These are phyloP conservation scores for Pycnomerus fuliginosus DNA, from an alignment of 2,888 invertebrate genomes.

Conservation along the genomic window DNA sequence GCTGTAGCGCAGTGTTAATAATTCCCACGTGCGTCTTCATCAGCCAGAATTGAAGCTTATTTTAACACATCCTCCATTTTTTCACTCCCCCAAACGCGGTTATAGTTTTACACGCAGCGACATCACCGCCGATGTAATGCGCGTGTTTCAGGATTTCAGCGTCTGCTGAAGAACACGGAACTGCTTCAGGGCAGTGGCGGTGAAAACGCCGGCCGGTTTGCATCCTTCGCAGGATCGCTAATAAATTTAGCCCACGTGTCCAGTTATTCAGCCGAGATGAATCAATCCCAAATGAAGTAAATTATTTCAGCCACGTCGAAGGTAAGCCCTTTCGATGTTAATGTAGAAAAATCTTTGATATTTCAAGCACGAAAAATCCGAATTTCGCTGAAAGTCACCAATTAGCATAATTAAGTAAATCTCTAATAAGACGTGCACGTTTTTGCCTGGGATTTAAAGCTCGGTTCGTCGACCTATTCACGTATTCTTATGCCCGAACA, in stretches of 20 bases:
- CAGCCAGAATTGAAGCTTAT: background rate
- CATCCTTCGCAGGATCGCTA: too few species aligned
- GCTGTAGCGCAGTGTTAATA: background rate
- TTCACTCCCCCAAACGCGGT: conserved; percentile 1
- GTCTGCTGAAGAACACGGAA: conserved; percentile 18
- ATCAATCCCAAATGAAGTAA: background rate
- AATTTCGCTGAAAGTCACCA: too few species aligned
- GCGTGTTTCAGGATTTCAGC: conserved; percentile 22
- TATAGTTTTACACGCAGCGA: conserved; percentile 5
- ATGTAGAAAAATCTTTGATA: too few species aligned
- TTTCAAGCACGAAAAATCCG: too few species aligned
- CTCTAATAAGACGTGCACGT: too few species aligned
- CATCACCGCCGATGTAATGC: conserved; percentile 9
- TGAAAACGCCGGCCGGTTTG: conserved; percentile 18
- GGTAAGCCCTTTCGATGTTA: too few species aligned
- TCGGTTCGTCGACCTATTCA: too few species aligned
- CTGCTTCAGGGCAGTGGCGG: conserved; percentile 15
- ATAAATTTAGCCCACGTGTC: background rate
- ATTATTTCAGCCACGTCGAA: too few species aligned
- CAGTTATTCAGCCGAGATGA: background rate
- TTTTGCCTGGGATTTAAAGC: too few species aligned
- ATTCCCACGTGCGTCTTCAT: background rate
- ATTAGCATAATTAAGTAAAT: too few species aligned
- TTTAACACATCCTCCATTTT: background rate
- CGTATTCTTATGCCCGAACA: too few species aligned